Conservation (phyloP, 1,140 invertebrate species). For the Drosophila pachea region DNA sequence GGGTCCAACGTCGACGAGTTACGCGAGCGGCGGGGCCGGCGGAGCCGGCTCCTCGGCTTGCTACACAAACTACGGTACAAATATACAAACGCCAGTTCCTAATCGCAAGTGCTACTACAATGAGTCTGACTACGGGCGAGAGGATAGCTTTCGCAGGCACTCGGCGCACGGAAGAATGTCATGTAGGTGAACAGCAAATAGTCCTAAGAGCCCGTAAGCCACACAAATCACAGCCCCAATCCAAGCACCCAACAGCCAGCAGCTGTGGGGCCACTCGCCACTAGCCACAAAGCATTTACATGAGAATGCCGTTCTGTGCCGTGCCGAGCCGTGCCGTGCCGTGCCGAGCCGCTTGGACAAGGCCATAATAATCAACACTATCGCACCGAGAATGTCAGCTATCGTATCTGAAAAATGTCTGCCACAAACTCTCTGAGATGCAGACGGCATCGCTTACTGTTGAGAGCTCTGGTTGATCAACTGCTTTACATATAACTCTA, state of each 20-base stretch:
- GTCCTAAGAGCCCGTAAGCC: conserved; percentile 32
- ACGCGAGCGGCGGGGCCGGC: conserved; percentile 37
- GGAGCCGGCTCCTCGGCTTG: conserved; percentile 56
- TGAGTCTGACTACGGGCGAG: conserved; percentile 64
- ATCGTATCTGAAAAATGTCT: conserved; percentile 23
- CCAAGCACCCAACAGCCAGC: conserved; percentile 5
- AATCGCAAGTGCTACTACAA: conserved; percentile 77
- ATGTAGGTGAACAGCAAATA: conserved; percentile 63
- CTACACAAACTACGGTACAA: conserved; percentile 79
- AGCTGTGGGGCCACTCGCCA: conserved; percentile 8
- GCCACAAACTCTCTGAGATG: conserved; percentile 47
- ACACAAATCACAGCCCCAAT: conserved; percentile 25
- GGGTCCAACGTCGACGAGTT: conserved; percentile 71
- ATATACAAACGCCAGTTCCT: conserved; percentile 77
- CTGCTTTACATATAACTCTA: conserved; percentile 32
- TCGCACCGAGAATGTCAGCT: conserved; percentile 40
- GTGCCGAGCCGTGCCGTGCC: conserved; percentile 24
- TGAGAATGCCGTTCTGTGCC: conserved; percentile 51
- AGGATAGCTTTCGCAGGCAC: conserved; percentile 74
- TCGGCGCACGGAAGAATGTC: conserved; percentile 79
- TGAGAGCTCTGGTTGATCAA: conserved; percentile 22
- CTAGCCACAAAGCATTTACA: conserved; percentile 63
- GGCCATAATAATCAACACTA: conserved; percentile 19
- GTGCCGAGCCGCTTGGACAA: conserved; percentile 47
- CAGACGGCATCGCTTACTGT: conserved; percentile 44